phyloP scores from a whole-genome alignment of 92 coral and sea anemone genomes.

The Phenganax marumi region DNA sequence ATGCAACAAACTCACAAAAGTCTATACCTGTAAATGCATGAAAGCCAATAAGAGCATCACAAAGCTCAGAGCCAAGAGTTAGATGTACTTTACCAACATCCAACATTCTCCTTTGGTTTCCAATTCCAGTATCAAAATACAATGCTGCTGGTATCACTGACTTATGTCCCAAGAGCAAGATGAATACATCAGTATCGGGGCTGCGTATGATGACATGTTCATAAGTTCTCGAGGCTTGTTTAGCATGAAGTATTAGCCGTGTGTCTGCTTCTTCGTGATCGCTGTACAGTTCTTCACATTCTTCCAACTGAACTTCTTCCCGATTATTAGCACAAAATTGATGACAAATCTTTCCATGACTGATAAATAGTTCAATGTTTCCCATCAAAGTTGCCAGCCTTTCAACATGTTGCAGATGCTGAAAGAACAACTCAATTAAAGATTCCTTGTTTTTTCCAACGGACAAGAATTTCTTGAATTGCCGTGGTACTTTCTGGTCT shows the following conservation, averaged over 20 bases:
- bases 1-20: neutral
- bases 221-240: constrained; percentile 33
- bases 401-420: constrained; percentile 14
- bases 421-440: constrained; percentile 23
- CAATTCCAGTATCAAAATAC: constrained; percentile 37
- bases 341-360: neutral
- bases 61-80: neutral
- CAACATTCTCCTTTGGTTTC: neutral
- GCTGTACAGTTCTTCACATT: neutral
- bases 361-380: constrained; percentile 8
- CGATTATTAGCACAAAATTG: neutral
- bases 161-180: neutral
- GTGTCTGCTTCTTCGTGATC: constrained; percentile 57
- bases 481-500: constrained; percentile 28
- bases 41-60: constrained; percentile 7
- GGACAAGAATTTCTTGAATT: constrained; percentile 27
- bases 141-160: neutral
- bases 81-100: neutral
- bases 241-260: constrained; percentile 47
- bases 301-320: constrained; percentile 6
- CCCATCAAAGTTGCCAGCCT: neutral
- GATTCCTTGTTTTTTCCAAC: constrained; percentile 26
- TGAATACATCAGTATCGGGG: constrained; percentile 47
- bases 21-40: constrained; percentile 8
- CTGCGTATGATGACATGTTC: constrained; percentile 27